These are phyloP conservation scores for Drosophila barbarae DNA, from an alignment of 2,888 invertebrate species.

Conservation along the genomic window DNA sequence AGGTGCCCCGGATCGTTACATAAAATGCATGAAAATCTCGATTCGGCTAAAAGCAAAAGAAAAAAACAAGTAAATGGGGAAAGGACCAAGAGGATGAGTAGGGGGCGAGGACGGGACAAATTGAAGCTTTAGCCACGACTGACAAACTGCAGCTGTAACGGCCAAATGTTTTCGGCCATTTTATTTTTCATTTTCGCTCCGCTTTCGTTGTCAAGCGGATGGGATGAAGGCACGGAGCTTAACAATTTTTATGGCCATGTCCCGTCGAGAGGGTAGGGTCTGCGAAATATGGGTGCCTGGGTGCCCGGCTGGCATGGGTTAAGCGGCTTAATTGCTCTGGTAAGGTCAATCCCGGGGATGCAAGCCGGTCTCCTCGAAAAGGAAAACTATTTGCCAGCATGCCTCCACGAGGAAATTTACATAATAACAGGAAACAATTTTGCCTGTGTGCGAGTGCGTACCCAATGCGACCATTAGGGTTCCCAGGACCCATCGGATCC, in stretches of 20 bases:
- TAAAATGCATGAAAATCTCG: constrained; percentile 64
- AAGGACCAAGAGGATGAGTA: constrained; percentile 13
- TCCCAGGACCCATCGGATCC: constrained; percentile 14
- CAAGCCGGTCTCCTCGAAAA: constrained; percentile 19
- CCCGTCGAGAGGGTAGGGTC: constrained; percentile 2
- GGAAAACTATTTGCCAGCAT: constrained; percentile 45
- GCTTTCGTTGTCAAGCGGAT: constrained; percentile 55
- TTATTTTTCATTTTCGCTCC: constrained; percentile 59
- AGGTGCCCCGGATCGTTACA: constrained; percentile 50
- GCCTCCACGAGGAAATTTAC: constrained; percentile 53
- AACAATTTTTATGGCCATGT: constrained; percentile 55
- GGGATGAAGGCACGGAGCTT: constrained; percentile 44
- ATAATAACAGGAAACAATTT: constrained; percentile 73
- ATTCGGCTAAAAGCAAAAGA: constrained; percentile 52
- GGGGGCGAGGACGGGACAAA: constrained; percentile 47
- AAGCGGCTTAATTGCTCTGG: constrained; percentile 70
- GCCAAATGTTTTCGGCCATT: constrained; percentile 60
- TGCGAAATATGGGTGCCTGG: constrained; percentile 27
- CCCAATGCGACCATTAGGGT: constrained; percentile 31
- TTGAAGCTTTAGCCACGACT: constrained; percentile 62
- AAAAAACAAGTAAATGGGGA: not conserved
- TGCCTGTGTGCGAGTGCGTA: constrained; percentile 59
- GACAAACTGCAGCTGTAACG: constrained; percentile 70
- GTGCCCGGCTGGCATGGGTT: constrained; percentile 38
- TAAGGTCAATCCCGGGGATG: constrained; percentile 60